These are phyloP conservation scores for Casuarius casuarius DNA, from an alignment of 2,113 vertebrate species.

Conservation along the genomic window DNA sequence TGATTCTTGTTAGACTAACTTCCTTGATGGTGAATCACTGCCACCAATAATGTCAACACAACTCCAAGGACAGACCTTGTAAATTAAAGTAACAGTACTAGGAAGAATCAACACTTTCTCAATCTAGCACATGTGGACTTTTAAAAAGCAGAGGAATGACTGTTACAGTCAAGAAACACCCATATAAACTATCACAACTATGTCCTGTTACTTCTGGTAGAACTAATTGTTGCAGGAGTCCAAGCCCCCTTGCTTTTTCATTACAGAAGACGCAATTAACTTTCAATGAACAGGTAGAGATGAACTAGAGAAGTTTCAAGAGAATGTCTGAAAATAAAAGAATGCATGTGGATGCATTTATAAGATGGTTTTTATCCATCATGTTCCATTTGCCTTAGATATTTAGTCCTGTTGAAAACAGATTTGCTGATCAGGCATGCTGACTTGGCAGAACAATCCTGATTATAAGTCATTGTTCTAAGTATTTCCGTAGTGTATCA, in stretches of 20 bases:
- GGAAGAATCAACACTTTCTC: neutral
- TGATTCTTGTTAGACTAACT: neutral
- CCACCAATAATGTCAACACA: neutral
- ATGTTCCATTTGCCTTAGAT: neutral
- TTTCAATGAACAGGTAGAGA: neutral
- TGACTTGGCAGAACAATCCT: neutral
- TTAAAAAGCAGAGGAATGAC: neutral
- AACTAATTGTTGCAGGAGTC: neutral
- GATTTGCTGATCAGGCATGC: neutral
- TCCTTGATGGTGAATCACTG: neutral
- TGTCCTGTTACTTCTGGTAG: neutral
- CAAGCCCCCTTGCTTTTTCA: neutral
- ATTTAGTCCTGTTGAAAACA: neutral
- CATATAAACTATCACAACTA: neutral
- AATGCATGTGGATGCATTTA: neutral
- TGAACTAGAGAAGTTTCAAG: neutral
- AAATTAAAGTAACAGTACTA: neutral
- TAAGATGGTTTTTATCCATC: neutral
- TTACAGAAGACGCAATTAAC: neutral
- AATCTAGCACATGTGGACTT: neutral
- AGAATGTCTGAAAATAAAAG: neutral
- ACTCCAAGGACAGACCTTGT: neutral
- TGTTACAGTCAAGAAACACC: neutral
- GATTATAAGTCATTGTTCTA: neutral
- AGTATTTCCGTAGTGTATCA: neutral